Conservation (phyloP, 2,888 invertebrate species). For the Empis stercorea region DNA sequence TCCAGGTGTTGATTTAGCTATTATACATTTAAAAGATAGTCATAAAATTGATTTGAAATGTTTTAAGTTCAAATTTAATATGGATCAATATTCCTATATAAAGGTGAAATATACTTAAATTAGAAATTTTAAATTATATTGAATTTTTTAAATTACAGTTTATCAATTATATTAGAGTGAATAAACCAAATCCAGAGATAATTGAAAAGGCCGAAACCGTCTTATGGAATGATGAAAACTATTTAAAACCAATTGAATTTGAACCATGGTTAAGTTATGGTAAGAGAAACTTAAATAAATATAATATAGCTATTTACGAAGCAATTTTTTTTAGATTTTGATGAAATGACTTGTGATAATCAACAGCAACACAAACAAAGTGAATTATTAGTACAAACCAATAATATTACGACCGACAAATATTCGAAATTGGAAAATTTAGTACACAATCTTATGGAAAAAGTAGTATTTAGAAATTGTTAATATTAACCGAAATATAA, state of each 20-base stretch:
- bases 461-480: neutral
- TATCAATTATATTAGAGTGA: conserved; percentile 63
- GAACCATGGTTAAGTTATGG: conserved; percentile 79
- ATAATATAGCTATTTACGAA: too few relatives aligned
- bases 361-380: conserved; percentile 8
- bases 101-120: conserved; percentile 32
- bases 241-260: conserved; percentile 59
- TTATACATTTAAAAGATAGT: conserved; percentile 49
- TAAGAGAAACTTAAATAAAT: conserved; percentile 24
- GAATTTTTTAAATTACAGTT: conserved; percentile 39
- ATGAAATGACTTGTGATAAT: conserved; percentile 27
- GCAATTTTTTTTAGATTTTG: conserved; percentile 35
- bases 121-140: conserved; percentile 11
- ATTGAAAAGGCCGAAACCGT: conserved; percentile 40
- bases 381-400: neutral
- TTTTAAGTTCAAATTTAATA: conserved; percentile 53
- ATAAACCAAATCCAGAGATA: conserved; percentile 43
- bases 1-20: conserved; percentile 47
- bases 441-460: conserved; percentile 20
- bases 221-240: conserved; percentile 64
- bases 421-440: neutral
- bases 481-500: too few relatives aligned
- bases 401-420: neutral
- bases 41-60: conserved; percentile 54
- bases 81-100: conserved; percentile 72